Evolutionary conservation across 2,113 vertebrate species (phyloP).

Genomic region (Macrotus californicus): DNA sequence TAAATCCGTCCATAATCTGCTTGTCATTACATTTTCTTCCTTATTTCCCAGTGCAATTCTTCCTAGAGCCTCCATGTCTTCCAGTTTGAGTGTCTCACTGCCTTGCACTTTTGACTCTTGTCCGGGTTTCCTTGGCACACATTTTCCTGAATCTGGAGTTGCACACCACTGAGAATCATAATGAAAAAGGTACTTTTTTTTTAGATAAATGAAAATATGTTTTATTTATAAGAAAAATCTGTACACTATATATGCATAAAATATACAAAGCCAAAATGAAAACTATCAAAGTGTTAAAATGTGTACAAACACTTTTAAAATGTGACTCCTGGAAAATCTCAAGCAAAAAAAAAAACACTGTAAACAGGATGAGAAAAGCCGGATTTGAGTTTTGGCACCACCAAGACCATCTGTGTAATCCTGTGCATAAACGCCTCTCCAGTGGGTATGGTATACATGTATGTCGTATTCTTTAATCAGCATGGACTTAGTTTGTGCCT

Average conservation of each 20-base stretch:
- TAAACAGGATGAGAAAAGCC: not conserved
- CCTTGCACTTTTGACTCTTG: not conserved
- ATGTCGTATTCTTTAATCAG: not conserved
- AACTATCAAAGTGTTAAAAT: constrained; percentile 87
- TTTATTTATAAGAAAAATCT: constrained; percentile 88
- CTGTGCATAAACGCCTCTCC: not conserved
- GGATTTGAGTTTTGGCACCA: not conserved
- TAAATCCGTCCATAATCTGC: not conserved
- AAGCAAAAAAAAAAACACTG: not conserved
- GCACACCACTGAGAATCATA: not conserved
- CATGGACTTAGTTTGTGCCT: not conserved
- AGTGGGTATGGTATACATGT: not conserved
- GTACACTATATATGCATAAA: constrained; percentile 86
- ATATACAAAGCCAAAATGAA: constrained; percentile 90
- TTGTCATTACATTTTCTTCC: not conserved
- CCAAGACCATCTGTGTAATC: not conserved
- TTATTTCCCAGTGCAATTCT: not conserved
- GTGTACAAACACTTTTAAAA: constrained; percentile 88
- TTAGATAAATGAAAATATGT: constrained; percentile 80
- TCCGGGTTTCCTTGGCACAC: not conserved
- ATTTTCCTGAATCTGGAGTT: not conserved
- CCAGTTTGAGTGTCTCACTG: not conserved
- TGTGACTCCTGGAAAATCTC: constrained; percentile 81
- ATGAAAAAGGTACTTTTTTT: not conserved
- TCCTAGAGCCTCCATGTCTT: not conserved